phyloP scores from a whole-genome alignment of 23 tunicate genomes.

The Phallusia fumigata region DNA sequence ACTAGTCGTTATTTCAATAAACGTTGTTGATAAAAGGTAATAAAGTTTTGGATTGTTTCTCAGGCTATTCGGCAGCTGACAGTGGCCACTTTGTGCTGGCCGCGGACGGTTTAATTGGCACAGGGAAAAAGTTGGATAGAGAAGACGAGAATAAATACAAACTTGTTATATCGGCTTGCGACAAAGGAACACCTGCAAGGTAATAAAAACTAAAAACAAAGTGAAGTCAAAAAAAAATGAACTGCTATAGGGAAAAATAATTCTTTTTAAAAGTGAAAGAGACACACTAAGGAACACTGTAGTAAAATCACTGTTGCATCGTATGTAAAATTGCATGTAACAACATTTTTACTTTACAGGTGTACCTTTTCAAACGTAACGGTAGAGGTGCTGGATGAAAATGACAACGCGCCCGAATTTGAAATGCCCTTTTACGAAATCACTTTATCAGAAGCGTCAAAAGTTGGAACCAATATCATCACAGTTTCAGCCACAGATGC shows the following conservation, averaged over 20 bases:
- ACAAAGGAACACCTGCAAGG: constrained; percentile 62
- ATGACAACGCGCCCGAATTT: constrained; percentile 72
- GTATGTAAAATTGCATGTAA: neutral
- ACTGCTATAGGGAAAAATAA: no score
- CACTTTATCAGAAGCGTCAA: constrained; percentile 56
- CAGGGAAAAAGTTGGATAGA: constrained; percentile 44
- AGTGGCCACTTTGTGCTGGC: constrained; percentile 49
- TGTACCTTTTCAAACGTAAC: constrained; percentile 48
- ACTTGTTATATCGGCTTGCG: constrained; percentile 58
- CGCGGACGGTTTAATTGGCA: constrained; percentile 49
- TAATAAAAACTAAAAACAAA: constrained; percentile 1
- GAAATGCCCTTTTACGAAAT: constrained; percentile 28
- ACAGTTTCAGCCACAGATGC: constrained; percentile 61
- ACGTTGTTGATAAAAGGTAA: no score
- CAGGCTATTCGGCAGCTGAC: neutral
- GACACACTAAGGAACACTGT: no score
- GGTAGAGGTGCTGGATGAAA: constrained; percentile 56
- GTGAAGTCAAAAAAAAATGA: neutral
- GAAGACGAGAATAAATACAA: constrained; percentile 45
- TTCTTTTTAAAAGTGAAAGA: no score
- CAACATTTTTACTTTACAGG: constrained; percentile 16
- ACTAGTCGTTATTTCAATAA: neutral
- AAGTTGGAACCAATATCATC: constrained; percentile 48
- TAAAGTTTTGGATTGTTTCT: neutral
- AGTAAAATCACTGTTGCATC: no score